Evolutionary conservation across 2,888 invertebrate genomes (phyloP).

Genomic region (Terebella lapidaria): DNA sequence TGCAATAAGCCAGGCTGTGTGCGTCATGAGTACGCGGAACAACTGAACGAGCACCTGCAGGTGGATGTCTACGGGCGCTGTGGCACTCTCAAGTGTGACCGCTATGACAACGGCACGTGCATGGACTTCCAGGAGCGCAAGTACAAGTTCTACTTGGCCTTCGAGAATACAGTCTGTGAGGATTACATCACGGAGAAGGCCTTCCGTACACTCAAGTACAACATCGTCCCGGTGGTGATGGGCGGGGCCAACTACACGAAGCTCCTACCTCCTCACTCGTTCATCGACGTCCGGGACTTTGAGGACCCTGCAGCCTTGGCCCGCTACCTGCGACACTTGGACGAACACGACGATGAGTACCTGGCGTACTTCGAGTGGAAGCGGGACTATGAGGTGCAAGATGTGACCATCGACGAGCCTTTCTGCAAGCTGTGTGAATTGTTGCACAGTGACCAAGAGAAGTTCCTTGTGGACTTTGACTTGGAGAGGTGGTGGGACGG

Average conservation of each 20-base stretch:
- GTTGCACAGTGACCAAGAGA: background rate
- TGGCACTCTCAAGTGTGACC: slow-evolving; percentile 71
- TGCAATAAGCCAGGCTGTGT: slow-evolving; percentile 83
- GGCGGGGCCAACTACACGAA: background rate
- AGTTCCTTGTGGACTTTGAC: background rate
- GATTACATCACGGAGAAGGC: slow-evolving; percentile 94
- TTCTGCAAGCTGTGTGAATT: background rate
- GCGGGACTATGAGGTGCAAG: background rate
- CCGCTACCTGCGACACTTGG: background rate
- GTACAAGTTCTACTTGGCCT: slow-evolving; percentile 91
- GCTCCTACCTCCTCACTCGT: background rate
- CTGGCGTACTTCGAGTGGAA: background rate
- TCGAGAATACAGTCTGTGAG: slow-evolving; percentile 89
- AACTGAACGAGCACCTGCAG: slow-evolving; percentile 78
- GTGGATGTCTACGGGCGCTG: slow-evolving; percentile 56
- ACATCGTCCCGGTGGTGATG: background rate
- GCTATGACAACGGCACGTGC: slow-evolving; percentile 64
- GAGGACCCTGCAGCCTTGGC: background rate
- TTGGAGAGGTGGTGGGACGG: background rate
- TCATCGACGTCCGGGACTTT: background rate
- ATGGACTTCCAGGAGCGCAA: slow-evolving; percentile 66
- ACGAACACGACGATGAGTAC: background rate
- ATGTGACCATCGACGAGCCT: background rate
- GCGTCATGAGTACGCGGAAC: slow-evolving; percentile 78
- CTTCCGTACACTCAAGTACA: slow-evolving; percentile 21